Base-by-base conservation (phyloP, 2,113 vertebrate genomes). In the Xenopus laevis region DNA sequence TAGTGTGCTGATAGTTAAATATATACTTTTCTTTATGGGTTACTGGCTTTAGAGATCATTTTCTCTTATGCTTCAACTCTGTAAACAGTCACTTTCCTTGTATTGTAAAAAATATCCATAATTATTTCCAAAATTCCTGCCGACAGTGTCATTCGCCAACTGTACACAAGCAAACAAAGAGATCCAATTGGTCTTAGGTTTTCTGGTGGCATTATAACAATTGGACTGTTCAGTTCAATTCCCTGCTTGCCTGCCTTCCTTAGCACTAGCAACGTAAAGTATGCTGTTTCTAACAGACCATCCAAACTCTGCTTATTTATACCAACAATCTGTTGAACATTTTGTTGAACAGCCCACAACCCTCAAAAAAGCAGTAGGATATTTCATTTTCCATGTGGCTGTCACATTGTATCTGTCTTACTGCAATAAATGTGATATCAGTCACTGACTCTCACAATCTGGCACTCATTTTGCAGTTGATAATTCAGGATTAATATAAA, bases 341-440 rank as follows among this genome's bases (percentile, higher is more conserved):
- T 50, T 57, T 64, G 33, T 44, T 63, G 15, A 45, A 27, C n/a
- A 57, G 61, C 61, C 27, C 40, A 45, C 40, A 58, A 11, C 44
- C 30, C 52, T 66, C 63, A 53, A 52, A 53, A 64, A 72, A 59
- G n/a, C 20, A 65, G 52, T 53, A 65, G 62, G 62, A 27, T 21
- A 40, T 65, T 46, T 55, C 20, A 53, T 12, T 66, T 23, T 58
- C 71, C 61, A 72, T 57, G 61, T 55, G 71, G 50, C 55, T 65
- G 61, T 65, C 62, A 73, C 62, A 58, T 65, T 65, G 62, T 73
- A 65, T 65, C 40, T 65, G 71, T 73, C 30, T 65, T 63, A 30
- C 57, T 30, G 63, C 17, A 66, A 73, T 58, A 57, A 45, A 65
- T 65, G 40, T 65, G 8, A 45, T 73, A 45, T 46, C 13, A 73